phyloP scores from a whole-genome alignment of 2,888 invertebrate species.

The Drosophila vallismaia region DNA sequence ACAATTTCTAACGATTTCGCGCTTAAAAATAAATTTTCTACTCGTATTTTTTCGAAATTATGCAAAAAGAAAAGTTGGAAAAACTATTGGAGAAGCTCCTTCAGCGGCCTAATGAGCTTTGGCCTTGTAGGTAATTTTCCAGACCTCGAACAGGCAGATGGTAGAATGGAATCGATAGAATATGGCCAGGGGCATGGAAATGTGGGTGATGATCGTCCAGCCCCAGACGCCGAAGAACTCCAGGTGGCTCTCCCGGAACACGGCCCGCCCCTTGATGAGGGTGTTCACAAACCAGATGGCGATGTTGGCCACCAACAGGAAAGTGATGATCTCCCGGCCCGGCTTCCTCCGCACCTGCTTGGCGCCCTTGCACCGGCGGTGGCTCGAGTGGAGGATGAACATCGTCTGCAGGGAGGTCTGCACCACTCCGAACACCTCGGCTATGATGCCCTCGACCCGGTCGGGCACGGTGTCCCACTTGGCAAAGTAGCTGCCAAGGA shows the following conservation, averaged over 20 bases:
- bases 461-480: conserved; percentile 83
- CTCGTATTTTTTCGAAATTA: background rate
- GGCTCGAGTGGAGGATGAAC: conserved; percentile 90
- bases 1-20: background rate
- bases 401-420: conserved; percentile 92
- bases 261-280: conserved; percentile 92
- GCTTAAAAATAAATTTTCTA: conserved; percentile 11
- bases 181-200: conserved; percentile 94
- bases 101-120: conserved; percentile 81
- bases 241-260: conserved; percentile 92
- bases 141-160: conserved; percentile 95
- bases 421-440: conserved; percentile 89
- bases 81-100: background rate
- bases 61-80: conserved; percentile 1
- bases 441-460: conserved; percentile 87
- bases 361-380: conserved; percentile 89
- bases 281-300: conserved; percentile 95
- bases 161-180: conserved; percentile 96
- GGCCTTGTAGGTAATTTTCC: conserved; percentile 94
- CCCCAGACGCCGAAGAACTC: conserved; percentile 94
- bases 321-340: conserved; percentile 93
- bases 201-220: conserved; percentile 95
- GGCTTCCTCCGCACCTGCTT: conserved; percentile 90
- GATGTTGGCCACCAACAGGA: conserved; percentile 91
- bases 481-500: conserved; percentile 86